phyloP scores from a whole-genome alignment of 2,113 vertebrate species.

The Carassius gibelio region DNA sequence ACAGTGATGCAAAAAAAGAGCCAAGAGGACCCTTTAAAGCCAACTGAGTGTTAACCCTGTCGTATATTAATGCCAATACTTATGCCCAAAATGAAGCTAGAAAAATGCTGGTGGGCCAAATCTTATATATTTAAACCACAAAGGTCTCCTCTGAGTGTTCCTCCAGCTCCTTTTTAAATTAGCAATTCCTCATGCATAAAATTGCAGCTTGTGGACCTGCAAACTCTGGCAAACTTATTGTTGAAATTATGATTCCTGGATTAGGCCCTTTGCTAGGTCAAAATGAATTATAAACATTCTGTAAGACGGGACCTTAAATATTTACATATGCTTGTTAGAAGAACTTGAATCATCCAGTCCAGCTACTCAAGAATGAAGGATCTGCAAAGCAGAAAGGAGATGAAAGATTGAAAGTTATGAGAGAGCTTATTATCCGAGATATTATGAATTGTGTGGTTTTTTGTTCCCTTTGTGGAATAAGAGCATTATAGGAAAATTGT shows the following conservation, averaged over 20 bases:
- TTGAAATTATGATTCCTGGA: conserved; percentile 17
- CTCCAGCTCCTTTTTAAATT: conserved; percentile 39
- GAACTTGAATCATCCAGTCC: conserved; percentile 18
- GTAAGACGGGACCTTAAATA: conserved; percentile 23
- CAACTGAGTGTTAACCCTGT: conserved; percentile 39
- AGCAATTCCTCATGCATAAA: conserved; percentile 50
- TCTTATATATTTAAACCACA: conserved; percentile 48
- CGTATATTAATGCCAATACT: conserved; percentile 48
- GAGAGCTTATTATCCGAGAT: conserved; percentile 32
- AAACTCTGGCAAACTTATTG: conserved; percentile 4
- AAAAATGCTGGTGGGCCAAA: conserved; percentile 39
- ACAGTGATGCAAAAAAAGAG: conserved; percentile 29
- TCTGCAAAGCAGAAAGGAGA: conserved; percentile 17
- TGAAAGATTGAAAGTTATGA: conserved; percentile 8
- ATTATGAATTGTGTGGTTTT: conserved; percentile 17
- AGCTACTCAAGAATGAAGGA: conserved; percentile 14
- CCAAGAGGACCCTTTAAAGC: conserved; percentile 41
- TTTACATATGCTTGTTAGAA: conserved; percentile 37
- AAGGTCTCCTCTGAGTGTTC: conserved; percentile 25
- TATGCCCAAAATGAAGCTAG: conserved; percentile 47
- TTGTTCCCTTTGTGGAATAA: conserved; percentile 9
- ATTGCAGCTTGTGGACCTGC: conserved; percentile 25
- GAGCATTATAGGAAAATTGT: conserved; percentile 19
- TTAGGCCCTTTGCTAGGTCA: conserved; percentile 16
- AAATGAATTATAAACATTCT: conserved; percentile 34